Base-by-base conservation (phyloP, 2,113 vertebrate genomes). In the Melanotaenia duboulayi region DNA sequence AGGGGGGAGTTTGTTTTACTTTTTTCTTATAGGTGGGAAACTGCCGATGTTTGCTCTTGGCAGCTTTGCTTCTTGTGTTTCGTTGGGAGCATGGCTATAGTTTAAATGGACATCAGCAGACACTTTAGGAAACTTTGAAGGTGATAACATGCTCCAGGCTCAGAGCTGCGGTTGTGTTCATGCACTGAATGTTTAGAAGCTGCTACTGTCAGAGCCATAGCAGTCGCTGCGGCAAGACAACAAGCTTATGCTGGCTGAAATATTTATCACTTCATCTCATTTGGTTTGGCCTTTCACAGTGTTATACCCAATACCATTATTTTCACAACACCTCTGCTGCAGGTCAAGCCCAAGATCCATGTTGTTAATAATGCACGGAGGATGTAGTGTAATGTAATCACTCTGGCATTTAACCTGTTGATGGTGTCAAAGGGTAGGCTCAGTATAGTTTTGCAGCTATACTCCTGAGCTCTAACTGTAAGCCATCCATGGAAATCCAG, bases 111-210 rank as follows among this genome's bases (percentile, higher is more conserved):
- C 17, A 52, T 55, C 51, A 37, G 17, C 32, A 61, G 40, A 39
- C 60, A 57, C 66, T 67, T 54, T 70, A 32, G 42, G 50, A 74
- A 66, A 75, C 46, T 82, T 56, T 80, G 65, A 75, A 77, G 56
- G 74, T 62, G 67, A 66, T 78, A 60, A 73, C 67, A 81, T n/a
- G 64, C 81, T 42, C 55, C 42, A 44, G 77, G 79, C 52, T 56
- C 11, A 9, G 17, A 19, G 54, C 49, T 73, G 59, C 25, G 64
- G 56, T 71, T 24, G 4, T 24, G 9, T 50, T 42, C 51, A 73
- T 56, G 24, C 14, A 6, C 44, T 71, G 74, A 85, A 88, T 86
- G 67, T 62, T 88, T 57, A 67, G 68, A 66, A 76, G 73, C 56
- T 55, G 54, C 69, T 48, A 16, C 77, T 59, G 68, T 74, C 51